Evolutionary conservation across 2,797 vertebrate species (phyloP), one percentile per base, ranked within the genome.

Genomic region (Dryobates pubescens): DNA sequence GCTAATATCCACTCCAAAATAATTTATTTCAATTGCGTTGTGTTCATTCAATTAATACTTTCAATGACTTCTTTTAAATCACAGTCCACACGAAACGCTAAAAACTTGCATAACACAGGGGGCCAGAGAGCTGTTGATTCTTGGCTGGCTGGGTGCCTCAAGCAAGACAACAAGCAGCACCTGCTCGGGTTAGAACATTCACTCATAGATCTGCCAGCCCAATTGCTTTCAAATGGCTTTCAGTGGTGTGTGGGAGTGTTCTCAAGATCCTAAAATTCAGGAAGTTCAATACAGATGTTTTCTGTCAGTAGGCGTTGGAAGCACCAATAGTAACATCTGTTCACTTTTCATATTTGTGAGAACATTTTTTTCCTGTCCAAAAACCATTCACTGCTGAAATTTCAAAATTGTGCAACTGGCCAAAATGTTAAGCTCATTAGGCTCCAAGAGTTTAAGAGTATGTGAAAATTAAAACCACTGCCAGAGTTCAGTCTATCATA

Each of bases 281-380:
- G 97, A 97, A 97, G 96, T 94, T 90, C 81, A 92, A 56, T 95
- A 86, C 98, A 98, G 98, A 97, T 98, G 98, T 97, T 98, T 97
- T 97, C 87, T 96, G 97, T 98, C 97, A 98, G 96, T 95, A 97
- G 97, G 97, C 93, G 24, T 62, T 97, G 96, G 97, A 97, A 96
- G 89, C 96, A 97, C 96, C 91, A 90, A 96, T 97, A 95, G 92
- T 93, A 91, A 92, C 97, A 97, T 97, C 97, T 97, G 96, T 87
- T 95, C 94, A 90, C 91, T 95, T 95, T 95, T 96, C 89, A 56
- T 96, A 97, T 96, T 97, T 97, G 96, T 94, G 96, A 97, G 97
- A 97, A 91, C 94, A 93, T 96, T 94, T 96, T 94, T 94, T 94
- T 95, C 77, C 17, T 15, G 88, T 94, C 90, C 92, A 92, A 95